Evolutionary conservation across 1,140 invertebrate genomes (phyloP).

Genomic region (Leptopilina boulardi): DNA sequence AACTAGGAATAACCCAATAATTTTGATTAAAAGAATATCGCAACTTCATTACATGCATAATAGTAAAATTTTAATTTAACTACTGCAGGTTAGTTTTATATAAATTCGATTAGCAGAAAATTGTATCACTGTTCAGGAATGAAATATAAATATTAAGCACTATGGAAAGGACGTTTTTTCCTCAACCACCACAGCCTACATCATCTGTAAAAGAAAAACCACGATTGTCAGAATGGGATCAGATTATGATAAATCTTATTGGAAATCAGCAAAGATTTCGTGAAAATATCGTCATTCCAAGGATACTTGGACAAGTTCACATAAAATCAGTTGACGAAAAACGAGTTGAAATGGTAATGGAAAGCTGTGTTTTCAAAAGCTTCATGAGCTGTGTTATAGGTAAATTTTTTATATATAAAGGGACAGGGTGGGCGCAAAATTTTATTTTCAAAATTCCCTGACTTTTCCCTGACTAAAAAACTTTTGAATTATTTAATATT

Average conservation of each 20-base stretch:
- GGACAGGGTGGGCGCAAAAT: too few relatives aligned
- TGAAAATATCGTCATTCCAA: constrained; percentile 90
- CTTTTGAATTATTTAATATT: too few relatives aligned
- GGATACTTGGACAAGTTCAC: constrained; percentile 82
- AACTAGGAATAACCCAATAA: too few relatives aligned
- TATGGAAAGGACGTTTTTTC: neutral
- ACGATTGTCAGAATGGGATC: constrained; percentile 58
- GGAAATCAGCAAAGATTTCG: constrained; percentile 77
- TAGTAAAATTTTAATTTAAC: too few relatives aligned
- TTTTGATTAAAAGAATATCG: too few relatives aligned
- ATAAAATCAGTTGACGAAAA: constrained; percentile 93
- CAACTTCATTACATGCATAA: too few relatives aligned
- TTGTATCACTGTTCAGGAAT: too few relatives aligned
- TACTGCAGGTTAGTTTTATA: too few relatives aligned
- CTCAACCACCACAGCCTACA: neutral
- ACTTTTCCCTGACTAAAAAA: too few relatives aligned
- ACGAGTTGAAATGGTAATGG: constrained; percentile 89
- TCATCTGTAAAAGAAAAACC: neutral
- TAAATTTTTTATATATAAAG: constrained; percentile 68
- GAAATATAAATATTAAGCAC: too few relatives aligned
- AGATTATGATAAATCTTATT: constrained; percentile 66
- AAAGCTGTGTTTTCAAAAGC: constrained; percentile 95
- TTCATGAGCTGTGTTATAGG: constrained; percentile 92
- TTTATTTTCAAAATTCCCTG: too few relatives aligned
- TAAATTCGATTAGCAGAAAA: too few relatives aligned